phyloP scores from a whole-genome alignment of 1,140 invertebrate genomes.

The Cyclina sinensis region DNA sequence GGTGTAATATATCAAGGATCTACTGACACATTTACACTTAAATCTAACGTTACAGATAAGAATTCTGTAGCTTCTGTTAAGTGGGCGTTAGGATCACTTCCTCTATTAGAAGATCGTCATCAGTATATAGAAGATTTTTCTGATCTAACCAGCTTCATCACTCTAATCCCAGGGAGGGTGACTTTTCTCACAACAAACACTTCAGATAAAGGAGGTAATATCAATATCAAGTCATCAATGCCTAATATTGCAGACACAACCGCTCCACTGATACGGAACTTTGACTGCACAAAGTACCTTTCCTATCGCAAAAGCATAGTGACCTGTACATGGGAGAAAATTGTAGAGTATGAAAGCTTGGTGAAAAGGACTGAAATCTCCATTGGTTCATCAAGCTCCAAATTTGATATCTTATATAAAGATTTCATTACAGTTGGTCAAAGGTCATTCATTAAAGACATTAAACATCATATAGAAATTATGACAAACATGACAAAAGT shows the following conservation, averaged over 20 bases:
- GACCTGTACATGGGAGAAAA: slow-evolving; percentile 37
- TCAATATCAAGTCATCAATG: slow-evolving; percentile 15
- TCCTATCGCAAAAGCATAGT: slow-evolving; percentile 20
- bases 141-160: slow-evolving; percentile 30
- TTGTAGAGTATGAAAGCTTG: slow-evolving; percentile 47
- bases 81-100: slow-evolving; percentile 58
- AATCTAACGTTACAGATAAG: slow-evolving; percentile 54
- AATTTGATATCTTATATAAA: slow-evolving; percentile 35
- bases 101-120: slow-evolving; percentile 38
- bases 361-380: slow-evolving; percentile 15
- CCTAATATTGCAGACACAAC: slow-evolving; percentile 46
- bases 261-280: slow-evolving; percentile 16
- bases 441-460: slow-evolving; percentile 86
- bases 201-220: slow-evolving; percentile 29
- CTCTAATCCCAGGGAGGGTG: neutral
- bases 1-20: slow-evolving; percentile 22
- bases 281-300: slow-evolving; percentile 38
- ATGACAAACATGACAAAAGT: neutral
- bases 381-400: neutral
- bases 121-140: slow-evolving; percentile 81
- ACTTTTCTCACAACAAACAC: slow-evolving; percentile 34
- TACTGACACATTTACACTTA: slow-evolving; percentile 34
- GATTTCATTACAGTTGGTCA: slow-evolving; percentile 87
- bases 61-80: neutral
- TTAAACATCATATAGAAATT: neutral